Evolutionary conservation across 2,113 vertebrate species (phyloP).

Genomic region (Fulica atra): DNA sequence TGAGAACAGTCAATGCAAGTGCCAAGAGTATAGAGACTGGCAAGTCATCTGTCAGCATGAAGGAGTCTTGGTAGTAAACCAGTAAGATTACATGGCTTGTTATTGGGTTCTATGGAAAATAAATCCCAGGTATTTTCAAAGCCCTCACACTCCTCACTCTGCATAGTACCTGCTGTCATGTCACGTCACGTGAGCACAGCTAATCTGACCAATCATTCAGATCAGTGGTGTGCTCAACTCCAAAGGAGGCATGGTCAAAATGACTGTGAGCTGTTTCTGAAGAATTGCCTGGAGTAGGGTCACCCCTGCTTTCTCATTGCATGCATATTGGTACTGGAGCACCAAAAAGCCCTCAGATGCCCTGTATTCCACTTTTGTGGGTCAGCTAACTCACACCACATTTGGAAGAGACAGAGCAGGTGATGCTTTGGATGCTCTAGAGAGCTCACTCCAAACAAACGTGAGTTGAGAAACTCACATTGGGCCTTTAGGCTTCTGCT

Average conservation of each 20-base stretch:
- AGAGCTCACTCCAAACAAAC: background rate
- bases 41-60: rapidly evolving
- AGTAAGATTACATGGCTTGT: background rate
- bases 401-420: background rate
- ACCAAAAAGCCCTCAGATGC: background rate
- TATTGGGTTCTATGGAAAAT: background rate
- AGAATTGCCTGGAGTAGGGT: background rate
- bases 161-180: background rate
- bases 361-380: background rate
- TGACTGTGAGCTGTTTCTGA: background rate
- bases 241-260: background rate
- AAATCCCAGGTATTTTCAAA: background rate
- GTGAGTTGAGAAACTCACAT: background rate
- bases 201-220: background rate
- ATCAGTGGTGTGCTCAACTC: background rate
- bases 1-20: background rate
- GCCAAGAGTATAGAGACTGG: no score
- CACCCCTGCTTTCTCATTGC: background rate
- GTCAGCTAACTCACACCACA: rapidly evolving
- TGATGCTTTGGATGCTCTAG: background rate
- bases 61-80: background rate
- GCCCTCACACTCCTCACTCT: background rate
- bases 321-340: background rate
- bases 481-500: background rate
- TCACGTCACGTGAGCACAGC: rapidly evolving